Evolutionary conservation across 2,797 vertebrate species (phyloP), one percentile per base, ranked within the genome.

Genomic region (Gastrophryne carolinensis): DNA sequence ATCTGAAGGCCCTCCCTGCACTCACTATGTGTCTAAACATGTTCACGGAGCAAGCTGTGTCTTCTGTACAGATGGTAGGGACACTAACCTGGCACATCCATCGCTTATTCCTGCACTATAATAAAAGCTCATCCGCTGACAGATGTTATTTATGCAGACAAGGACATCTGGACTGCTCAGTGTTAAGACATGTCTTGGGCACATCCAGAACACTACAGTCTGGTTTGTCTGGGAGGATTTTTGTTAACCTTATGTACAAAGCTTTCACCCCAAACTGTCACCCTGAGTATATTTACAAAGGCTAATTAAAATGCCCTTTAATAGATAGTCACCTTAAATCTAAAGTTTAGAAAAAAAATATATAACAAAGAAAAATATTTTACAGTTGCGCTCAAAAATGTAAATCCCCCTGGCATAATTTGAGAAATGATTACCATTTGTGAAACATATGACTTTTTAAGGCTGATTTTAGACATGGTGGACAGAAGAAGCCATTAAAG

Each of bases 161-260:
- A 72, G 63, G 47, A 68, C 66, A 79, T 73, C 72, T 79, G 67
- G 23, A 73, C 62, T 32, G 76, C 80, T 72, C 65, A 50, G 64
- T 0, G 57, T 78, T 79, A 79, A 75, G 81, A 81, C 79, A 30
- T 63, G 80, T 80, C 62, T 41, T 75, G 60, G 39, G 41, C 79
- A 82, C 54, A 81, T 70, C 52, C 73, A 72, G 57, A 82, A 13
- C 0, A 0, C 21, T 67, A 9, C 26, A 67, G 21, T 67, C 80
- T 58, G 66, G 68, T 60, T 76, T 0, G 0, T 1, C 67, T 27
- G 30, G n/a, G n/a, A n/a, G n/a, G n/a, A n/a, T n/a, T n/a, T n/a
- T n/a, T 52, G 63, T 64, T 32, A 81, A 37, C 29, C 49, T 84
- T 37, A n/a, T 21, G 44, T n/a, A 66, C 5, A 49, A 50, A n/a